These are phyloP conservation scores for Junonia oenone DNA, from an alignment of 2,888 invertebrate species.

Conservation along the genomic window DNA sequence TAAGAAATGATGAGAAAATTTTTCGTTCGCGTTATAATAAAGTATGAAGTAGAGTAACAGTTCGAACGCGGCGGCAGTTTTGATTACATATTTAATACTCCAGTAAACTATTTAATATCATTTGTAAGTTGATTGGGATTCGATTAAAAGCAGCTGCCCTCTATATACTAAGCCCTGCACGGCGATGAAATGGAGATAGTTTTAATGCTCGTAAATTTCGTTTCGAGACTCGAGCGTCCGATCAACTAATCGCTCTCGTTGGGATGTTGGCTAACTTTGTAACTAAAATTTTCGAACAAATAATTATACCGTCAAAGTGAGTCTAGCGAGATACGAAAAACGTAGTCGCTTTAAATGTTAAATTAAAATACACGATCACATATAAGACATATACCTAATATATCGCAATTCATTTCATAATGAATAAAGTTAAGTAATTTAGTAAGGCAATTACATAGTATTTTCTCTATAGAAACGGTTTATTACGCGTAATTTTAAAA, in stretches of 20 bases:
- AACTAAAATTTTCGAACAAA: conserved; percentile 43
- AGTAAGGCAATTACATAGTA: neutral
- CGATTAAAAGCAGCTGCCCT: conserved; percentile 69
- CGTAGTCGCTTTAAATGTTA: neutral
- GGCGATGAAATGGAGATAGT: conserved; percentile 70
- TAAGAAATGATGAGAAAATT: conserved; percentile 12
- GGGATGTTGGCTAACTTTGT: conserved; percentile 52
- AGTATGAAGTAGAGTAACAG: conserved; percentile 56
- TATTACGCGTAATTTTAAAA: conserved; percentile 17
- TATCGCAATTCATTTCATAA: neutral
- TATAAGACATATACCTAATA: neutral
- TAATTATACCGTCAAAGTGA: conserved; percentile 9
- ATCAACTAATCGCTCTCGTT: conserved; percentile 65
- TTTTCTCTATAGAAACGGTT: neutral
- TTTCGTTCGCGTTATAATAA: conserved; percentile 18
- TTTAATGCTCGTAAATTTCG: conserved; percentile 75
- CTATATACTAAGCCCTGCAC: conserved; percentile 51
- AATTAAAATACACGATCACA: neutral
- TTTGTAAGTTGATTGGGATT: conserved; percentile 68
- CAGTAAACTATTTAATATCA: conserved; percentile 66
- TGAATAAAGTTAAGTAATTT: neutral
- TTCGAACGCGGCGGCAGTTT: conserved; percentile 50
- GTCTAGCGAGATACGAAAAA: neutral
- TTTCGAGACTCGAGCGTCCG: conserved; percentile 56
- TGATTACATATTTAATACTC: conserved; percentile 65